These are phyloP conservation scores for Hippocampus abdominalis DNA, from an alignment of 2,113 vertebrate species.

Conservation along the genomic window DNA sequence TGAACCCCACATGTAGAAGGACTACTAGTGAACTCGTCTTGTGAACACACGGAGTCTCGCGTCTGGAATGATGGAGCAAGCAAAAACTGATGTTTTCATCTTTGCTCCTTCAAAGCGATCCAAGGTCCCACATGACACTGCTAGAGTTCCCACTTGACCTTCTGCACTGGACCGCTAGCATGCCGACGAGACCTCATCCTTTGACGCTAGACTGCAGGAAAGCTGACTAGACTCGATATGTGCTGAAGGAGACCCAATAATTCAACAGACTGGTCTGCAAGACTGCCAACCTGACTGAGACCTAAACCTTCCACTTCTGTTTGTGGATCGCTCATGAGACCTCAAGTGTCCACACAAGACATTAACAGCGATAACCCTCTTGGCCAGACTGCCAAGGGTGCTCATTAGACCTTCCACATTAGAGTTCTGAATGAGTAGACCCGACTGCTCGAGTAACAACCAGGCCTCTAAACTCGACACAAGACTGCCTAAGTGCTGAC, in stretches of 20 bases:
- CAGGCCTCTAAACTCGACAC: too few relatives aligned
- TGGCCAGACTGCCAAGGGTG: background rate
- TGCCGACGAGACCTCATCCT: too few relatives aligned
- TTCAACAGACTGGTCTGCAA: background rate
- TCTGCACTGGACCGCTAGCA: too few relatives aligned
- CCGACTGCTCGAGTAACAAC: too few relatives aligned
- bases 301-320: background rate
- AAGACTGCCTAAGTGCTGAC: background rate
- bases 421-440: background rate
- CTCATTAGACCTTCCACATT: background rate
- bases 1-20: slow-evolving; percentile 71
- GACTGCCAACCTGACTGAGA: background rate
- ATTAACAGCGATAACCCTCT: too few relatives aligned
- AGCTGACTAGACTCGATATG: too few relatives aligned
- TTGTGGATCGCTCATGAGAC: too few relatives aligned
- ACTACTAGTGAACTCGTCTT: slow-evolving; percentile 72
- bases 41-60: slow-evolving; percentile 48
- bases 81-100: background rate
- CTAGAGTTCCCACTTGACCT: too few relatives aligned
- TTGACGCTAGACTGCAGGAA: too few relatives aligned
- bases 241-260: background rate
- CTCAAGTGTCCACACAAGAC: background rate
- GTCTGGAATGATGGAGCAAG: slow-evolving; percentile 16
- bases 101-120: background rate
- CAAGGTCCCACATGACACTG: background rate